These are phyloP conservation scores for Drosophila mayaguana DNA, from an alignment of 2,888 invertebrate species.

Conservation along the genomic window DNA sequence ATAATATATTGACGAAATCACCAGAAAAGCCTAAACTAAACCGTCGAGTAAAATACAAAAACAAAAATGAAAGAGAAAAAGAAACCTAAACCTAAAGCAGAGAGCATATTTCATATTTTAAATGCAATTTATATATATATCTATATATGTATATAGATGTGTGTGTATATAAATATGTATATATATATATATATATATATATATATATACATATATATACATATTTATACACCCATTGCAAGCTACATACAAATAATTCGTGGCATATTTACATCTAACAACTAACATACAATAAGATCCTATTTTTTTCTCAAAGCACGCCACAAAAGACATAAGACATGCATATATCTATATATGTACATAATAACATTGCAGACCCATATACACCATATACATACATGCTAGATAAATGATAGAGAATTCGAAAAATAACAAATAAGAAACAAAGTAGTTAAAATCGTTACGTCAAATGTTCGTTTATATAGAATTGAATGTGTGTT, in stretches of 20 bases:
- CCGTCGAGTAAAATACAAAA: constrained; percentile 35
- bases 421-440: constrained; percentile 12
- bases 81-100: constrained; percentile 2
- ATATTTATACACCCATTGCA: constrained; percentile 52
- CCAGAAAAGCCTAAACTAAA: constrained; percentile 74
- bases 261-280: constrained; percentile 58
- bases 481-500: constrained; percentile 46
- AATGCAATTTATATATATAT: constrained; percentile 54
- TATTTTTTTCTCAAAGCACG: constrained; percentile 44
- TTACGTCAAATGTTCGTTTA: constrained; percentile 72
- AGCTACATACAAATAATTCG: constrained; percentile 46
- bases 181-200: not conserved
- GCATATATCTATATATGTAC: constrained; percentile 17
- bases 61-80: not conserved
- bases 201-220: constrained; percentile 37
- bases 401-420: constrained; percentile 38
- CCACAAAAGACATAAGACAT: constrained; percentile 42
- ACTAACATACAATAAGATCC: constrained; percentile 4
- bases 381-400: constrained; percentile 30
- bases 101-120: constrained; percentile 72
- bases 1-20: constrained; percentile 65
- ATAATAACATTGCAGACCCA: constrained; percentile 15
- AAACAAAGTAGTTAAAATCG: constrained; percentile 63
- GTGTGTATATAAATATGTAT: constrained; percentile 33
- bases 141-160: constrained; percentile 46